Evolutionary conservation across 2,113 vertebrate genomes (phyloP).

Genomic region (Pelmatolapia mariae): DNA sequence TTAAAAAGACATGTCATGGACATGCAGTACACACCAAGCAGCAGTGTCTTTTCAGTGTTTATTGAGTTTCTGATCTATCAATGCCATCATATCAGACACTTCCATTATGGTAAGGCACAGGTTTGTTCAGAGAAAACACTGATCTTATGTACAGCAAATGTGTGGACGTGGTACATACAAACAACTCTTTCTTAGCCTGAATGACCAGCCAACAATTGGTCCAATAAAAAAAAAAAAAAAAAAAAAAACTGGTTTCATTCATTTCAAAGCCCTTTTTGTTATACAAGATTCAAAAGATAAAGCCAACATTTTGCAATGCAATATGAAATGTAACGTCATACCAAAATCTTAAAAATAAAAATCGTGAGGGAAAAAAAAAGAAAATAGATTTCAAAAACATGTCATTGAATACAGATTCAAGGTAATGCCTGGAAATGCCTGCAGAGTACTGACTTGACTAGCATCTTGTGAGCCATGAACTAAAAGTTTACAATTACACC

Average conservation of each 20-base stretch:
- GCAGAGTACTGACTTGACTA: background rate
- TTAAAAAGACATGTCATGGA: background rate
- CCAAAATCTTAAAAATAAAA: background rate
- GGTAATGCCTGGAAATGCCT: background rate
- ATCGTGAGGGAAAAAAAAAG: background rate
- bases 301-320: constrained; percentile 14
- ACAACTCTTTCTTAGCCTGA: constrained; percentile 1
- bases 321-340: constrained; percentile 41
- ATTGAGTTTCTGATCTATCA: constrained; percentile 51
- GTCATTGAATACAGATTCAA: background rate
- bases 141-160: constrained; percentile 54
- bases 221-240: background rate
- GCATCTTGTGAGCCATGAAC: background rate
- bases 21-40: background rate
- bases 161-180: constrained; percentile 12
- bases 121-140: constrained; percentile 56
- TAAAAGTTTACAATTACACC: background rate
- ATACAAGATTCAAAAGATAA: background rate
- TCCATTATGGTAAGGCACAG: constrained; percentile 62
- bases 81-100: constrained; percentile 48
- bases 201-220: background rate
- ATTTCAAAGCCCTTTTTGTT: constrained; percentile 46
- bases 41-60: constrained; percentile 36
- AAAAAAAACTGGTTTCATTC: constrained; percentile 9
- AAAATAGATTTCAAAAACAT: constrained; percentile 12